Conservation (phyloP, 2,113 vertebrate genomes). For the Pontoporia blainvillei region DNA sequence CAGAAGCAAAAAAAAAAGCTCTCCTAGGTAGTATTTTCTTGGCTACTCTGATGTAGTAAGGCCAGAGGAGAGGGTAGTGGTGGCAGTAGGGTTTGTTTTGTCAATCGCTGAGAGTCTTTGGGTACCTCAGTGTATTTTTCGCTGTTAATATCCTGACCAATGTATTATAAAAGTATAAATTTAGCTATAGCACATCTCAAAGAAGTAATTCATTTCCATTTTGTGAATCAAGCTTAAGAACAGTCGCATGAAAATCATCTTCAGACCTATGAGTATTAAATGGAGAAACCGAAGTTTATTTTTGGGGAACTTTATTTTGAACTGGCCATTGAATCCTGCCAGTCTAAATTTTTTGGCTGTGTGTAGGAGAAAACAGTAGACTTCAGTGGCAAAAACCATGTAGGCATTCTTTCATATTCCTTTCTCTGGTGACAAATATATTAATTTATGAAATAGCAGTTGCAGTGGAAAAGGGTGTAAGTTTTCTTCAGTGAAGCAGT, state of each 20-base stretch:
- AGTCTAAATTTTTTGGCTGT: not conserved
- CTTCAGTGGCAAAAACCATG: not conserved
- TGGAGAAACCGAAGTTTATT: not conserved
- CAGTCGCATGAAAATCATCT: not conserved
- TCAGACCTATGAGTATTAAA: not conserved
- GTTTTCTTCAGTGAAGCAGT: not conserved
- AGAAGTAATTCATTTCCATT: not conserved
- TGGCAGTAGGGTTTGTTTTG: not conserved
- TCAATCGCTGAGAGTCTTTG: not conserved
- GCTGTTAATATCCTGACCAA: not conserved
- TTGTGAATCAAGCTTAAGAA: constrained; percentile 7
- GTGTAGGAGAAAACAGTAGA: not conserved
- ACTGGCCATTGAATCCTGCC: not conserved
- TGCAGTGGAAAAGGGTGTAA: not conserved
- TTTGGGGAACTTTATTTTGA: constrained; percentile 7
- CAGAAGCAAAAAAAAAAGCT: not conserved
- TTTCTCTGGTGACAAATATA: not conserved
- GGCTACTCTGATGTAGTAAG: not conserved
- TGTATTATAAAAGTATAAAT: not conserved
- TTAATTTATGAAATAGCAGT: not conserved
- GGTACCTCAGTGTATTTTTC: not conserved
- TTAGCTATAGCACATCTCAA: not conserved
- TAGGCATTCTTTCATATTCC: not conserved
- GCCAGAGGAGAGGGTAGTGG: not conserved
- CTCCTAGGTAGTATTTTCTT: not conserved